phyloP scores from a whole-genome alignment of 2,113 vertebrate species.

The Chaenocephalus aceratus region DNA sequence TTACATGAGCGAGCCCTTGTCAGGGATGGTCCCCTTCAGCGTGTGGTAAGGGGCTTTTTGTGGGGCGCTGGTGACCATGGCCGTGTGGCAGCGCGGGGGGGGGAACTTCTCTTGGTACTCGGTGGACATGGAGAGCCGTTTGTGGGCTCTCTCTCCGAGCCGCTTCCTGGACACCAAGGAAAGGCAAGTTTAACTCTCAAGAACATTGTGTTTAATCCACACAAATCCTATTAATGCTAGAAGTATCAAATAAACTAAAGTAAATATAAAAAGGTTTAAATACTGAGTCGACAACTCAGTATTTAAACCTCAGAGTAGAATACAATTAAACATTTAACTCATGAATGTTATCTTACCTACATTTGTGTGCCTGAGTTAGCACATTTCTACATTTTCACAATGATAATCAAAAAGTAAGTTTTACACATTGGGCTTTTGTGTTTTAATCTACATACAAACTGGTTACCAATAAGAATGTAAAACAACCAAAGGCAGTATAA shows the following conservation, averaged over 20 bases:
- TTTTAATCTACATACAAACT: neutral
- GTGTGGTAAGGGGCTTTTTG: conserved; percentile 17
- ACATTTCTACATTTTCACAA: too few relatives aligned
- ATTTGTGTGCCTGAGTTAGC: too few relatives aligned
- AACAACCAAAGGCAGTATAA: neutral
- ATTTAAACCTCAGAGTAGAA: too few relatives aligned
- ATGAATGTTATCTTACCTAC: too few relatives aligned
- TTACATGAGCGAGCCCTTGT: conserved; percentile 35
- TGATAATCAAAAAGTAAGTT: neutral
- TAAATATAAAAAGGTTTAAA: too few relatives aligned
- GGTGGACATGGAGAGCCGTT: conserved; percentile 24
- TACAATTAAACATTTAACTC: too few relatives aligned
- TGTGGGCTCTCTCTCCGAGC: neutral
- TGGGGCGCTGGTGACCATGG: neutral
- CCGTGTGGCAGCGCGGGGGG: neutral
- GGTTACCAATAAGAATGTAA: neutral
- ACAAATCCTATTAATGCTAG: too few relatives aligned
- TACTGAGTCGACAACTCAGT: too few relatives aligned
- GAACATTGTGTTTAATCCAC: too few relatives aligned
- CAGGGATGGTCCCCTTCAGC: neutral
- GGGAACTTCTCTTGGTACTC: conserved; percentile 63
- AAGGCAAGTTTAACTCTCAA: too few relatives aligned
- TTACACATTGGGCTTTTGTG: neutral
- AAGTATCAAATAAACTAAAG: too few relatives aligned
- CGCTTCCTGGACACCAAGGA: conserved; percentile 29